Evolutionary conservation across 1,140 invertebrate species (phyloP).

Genomic region (Zeugodacus cucurbitae): DNA sequence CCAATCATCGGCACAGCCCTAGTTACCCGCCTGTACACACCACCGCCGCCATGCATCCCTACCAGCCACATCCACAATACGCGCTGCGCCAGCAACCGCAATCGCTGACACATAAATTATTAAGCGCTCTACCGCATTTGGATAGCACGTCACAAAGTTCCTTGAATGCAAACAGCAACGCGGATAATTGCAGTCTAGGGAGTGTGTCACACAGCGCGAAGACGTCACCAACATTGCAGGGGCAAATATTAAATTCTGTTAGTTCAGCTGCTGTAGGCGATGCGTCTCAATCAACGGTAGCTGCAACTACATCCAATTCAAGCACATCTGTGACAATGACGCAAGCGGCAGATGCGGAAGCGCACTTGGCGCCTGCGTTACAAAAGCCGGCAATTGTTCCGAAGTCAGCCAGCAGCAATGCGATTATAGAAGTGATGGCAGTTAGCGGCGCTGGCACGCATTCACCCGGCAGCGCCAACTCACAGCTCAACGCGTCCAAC

Average conservation of each 20-base stretch:
- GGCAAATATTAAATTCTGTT: conserved; percentile 52
- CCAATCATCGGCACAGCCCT: conserved; percentile 61
- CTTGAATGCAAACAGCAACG: not conserved
- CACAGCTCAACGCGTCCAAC: not conserved
- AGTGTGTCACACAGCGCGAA: not conserved
- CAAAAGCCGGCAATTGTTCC: conserved; percentile 4
- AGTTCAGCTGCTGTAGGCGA: conserved; percentile 35
- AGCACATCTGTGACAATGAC: conserved; percentile 62
- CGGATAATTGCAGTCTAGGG: not conserved
- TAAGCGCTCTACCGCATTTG: not conserved
- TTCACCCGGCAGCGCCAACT: not conserved
- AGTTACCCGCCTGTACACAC: conserved; percentile 60
- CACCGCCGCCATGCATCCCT: conserved; percentile 36
- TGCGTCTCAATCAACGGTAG: not conserved
- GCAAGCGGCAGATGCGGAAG: conserved; percentile 54
- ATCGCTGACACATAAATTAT: not conserved
- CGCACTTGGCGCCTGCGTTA: conserved; percentile 45
- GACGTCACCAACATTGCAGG: conserved; percentile 40
- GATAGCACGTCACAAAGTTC: not conserved
- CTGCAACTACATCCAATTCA: conserved; percentile 54
- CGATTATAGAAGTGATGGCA: not conserved
- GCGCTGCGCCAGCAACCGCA: conserved; percentile 1
- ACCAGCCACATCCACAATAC: conserved; percentile 38
- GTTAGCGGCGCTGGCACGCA: not conserved
- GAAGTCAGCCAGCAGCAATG: not conserved